Evolutionary conservation across 1,140 invertebrate genomes (phyloP), one percentile per base, ranked within the genome.

Genomic region (Macrobrachium rosenbergii): DNA sequence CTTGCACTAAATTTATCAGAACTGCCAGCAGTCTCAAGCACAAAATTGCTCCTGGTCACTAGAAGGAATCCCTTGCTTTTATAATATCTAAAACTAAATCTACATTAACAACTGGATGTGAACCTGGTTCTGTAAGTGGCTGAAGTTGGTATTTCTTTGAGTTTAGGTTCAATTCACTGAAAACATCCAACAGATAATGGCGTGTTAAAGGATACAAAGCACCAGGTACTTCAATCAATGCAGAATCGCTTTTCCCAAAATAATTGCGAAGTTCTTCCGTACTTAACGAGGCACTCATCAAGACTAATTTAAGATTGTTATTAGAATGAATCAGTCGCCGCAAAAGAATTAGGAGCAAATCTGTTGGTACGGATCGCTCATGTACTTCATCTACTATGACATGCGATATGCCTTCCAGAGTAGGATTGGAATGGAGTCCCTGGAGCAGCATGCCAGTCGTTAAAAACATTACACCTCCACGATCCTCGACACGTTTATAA

Each of bases 341-440:
- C n/a, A 97, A 91, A 73, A 97, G 95, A 60, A 97, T 93, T 60
- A 97, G 90, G 8, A 98, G 92, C 90, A 97, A 97, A 91, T 98
- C 96, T 89, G 96, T 95, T 90, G 93, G 92, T 85, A 87, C 85
- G 8, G 58, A 93, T 87, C 97, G 93, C 92, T 99, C 97, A 91
- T 99, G 97, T 5, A 98, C 96, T 93, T 99, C 98, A 91, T 99
- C 98, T 14, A 98, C 94, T 88, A 97, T 94, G 37, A 97, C 92
- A 90, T 97, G 96, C 0, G 95, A 95, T 2, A 96, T 94, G 19
- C 94, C 93, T n/a, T 93, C 92, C 28, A 97, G 91, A 19, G 94
- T 91, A 0, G 95, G 94, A 91, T 96, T 95, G n/a, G 94, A 93
- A 89, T 96, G 94, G 45, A 99, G 92, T 84, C 96, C 94, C 73